Conservation (phyloP, 1,140 invertebrate genomes). For the Trigoniulus corallinus region DNA sequence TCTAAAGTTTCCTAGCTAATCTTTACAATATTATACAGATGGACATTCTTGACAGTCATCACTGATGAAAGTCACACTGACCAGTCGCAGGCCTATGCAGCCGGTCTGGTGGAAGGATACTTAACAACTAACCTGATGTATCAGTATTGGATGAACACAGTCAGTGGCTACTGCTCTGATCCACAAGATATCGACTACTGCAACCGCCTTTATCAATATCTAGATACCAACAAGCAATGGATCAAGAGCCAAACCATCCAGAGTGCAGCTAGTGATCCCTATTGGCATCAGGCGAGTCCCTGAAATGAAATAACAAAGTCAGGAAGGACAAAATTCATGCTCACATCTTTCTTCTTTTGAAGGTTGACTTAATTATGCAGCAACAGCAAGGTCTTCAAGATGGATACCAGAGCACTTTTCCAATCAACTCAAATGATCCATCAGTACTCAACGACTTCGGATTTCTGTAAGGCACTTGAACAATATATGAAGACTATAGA, state of each 20-base stretch:
- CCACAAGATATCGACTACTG: slow-evolving; percentile 41
- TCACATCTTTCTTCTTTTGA: slow-evolving; percentile 5
- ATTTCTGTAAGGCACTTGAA: not conserved
- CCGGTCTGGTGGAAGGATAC: slow-evolving; percentile 73
- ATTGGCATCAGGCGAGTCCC: slow-evolving; percentile 60
- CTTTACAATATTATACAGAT: too few relatives aligned
- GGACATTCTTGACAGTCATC: slow-evolving; percentile 62
- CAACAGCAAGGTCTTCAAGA: slow-evolving; percentile 33
- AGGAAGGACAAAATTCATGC: too few relatives aligned
- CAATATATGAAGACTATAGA: slow-evolving; percentile 4
- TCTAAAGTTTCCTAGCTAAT: too few relatives aligned
- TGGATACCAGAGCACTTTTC: slow-evolving; percentile 20
- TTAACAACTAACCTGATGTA: slow-evolving; percentile 64
- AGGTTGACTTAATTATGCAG: slow-evolving; percentile 30
- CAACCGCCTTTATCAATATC: slow-evolving; percentile 41
- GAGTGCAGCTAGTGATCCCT: slow-evolving; percentile 36
- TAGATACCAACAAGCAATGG: slow-evolving; percentile 42
- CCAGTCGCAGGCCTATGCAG: slow-evolving; percentile 57
- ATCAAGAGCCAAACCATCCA: slow-evolving; percentile 39
- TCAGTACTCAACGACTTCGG: slow-evolving; percentile 1
- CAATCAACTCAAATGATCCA: slow-evolving; percentile 13
- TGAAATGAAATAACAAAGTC: too few relatives aligned
- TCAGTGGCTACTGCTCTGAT: slow-evolving; percentile 45
- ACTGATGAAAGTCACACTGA: slow-evolving; percentile 50
- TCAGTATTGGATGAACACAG: slow-evolving; percentile 60